Percentiles rank a stretch among this genome's conserved stretches.
These are phyloP conservation scores for Helarctos malayanus DNA, from an alignment of 2,797 vertebrate species.

Conservation along the genomic window DNA sequence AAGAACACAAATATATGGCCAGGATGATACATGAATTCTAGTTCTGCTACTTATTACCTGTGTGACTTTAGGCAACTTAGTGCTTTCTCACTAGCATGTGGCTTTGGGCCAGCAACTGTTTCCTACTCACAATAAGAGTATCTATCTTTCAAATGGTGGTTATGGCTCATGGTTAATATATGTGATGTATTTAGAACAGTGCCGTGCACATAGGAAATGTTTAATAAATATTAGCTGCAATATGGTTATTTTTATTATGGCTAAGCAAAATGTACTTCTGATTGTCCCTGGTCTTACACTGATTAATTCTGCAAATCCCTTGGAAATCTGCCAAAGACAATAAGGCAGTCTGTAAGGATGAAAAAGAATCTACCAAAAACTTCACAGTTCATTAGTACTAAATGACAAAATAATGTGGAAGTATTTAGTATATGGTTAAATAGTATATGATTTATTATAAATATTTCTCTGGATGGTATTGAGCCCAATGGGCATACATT, in stretches of 20 bases:
- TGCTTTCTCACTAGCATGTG: not conserved
- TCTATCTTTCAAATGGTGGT: not conserved
- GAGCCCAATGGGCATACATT: not conserved
- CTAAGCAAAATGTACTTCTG: not conserved
- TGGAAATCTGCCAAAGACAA: conserved; percentile 47
- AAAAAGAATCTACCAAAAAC: conserved; percentile 29
- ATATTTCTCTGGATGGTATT: not conserved
- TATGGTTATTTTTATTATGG: not conserved
- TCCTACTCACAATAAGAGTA: not conserved
- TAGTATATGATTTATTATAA: not conserved
- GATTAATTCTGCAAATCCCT: conserved; percentile 2
- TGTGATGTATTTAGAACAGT: not conserved
- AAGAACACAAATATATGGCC: not conserved
- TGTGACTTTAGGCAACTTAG: not conserved
- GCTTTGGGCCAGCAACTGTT: not conserved
- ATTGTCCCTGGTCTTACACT: not conserved
- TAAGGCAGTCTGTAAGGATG: not conserved
- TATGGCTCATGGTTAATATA: not conserved
- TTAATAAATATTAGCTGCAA: not conserved
- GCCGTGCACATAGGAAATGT: not conserved
- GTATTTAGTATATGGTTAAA: not conserved
- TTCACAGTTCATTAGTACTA: not conserved
- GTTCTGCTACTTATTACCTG: not conserved
- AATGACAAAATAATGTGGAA: conserved; percentile 20
- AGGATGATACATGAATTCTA: not conserved